These are phyloP conservation scores for Drosophila kurseongensis DNA, from an alignment of 1,140 invertebrate genomes.

Conservation along the genomic window DNA sequence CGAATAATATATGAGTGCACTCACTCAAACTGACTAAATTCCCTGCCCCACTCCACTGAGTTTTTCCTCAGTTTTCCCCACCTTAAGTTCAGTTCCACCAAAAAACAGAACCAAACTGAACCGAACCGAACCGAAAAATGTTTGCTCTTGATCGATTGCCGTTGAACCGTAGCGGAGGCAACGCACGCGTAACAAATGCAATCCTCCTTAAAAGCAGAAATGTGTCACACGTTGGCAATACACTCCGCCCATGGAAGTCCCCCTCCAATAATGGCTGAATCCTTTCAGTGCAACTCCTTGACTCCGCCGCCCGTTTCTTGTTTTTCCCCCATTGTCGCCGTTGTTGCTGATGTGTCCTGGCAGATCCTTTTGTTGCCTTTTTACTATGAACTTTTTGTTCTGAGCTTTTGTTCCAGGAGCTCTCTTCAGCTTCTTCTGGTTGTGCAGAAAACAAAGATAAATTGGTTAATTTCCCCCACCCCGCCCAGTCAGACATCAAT, in stretches of 20 bases:
- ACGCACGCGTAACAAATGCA: slow-evolving; percentile 83
- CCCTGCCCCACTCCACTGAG: slow-evolving; percentile 41
- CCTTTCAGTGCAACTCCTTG: slow-evolving; percentile 66
- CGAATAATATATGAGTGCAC: slow-evolving; percentile 75
- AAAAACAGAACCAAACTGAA: slow-evolving; percentile 30
- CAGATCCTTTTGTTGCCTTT: slow-evolving; percentile 66
- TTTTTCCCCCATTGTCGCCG: slow-evolving; percentile 63
- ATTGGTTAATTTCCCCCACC: slow-evolving; percentile 84
- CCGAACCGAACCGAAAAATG: slow-evolving; percentile 59
- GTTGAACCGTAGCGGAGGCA: slow-evolving; percentile 80
- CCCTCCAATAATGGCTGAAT: slow-evolving; percentile 65
- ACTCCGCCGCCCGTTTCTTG: slow-evolving; percentile 52
- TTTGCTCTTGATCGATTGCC: slow-evolving; percentile 82
- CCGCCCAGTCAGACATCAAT: slow-evolving; percentile 80
- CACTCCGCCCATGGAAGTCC: slow-evolving; percentile 12
- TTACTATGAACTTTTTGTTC: slow-evolving; percentile 75
- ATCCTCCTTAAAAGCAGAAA: slow-evolving; percentile 84
- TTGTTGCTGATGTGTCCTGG: slow-evolving; percentile 72
- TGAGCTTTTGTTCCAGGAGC: slow-evolving; percentile 41
- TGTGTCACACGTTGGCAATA: slow-evolving; percentile 78
- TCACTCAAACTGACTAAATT: slow-evolving; percentile 82
- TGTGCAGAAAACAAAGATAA: slow-evolving; percentile 83
- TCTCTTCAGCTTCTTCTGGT: slow-evolving; percentile 35
- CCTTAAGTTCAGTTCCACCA: slow-evolving; percentile 9
- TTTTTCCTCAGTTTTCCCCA: slow-evolving; percentile 3